phyloP scores from a whole-genome alignment of 2,888 invertebrate genomes.

The Dinocampus coccinellae region DNA sequence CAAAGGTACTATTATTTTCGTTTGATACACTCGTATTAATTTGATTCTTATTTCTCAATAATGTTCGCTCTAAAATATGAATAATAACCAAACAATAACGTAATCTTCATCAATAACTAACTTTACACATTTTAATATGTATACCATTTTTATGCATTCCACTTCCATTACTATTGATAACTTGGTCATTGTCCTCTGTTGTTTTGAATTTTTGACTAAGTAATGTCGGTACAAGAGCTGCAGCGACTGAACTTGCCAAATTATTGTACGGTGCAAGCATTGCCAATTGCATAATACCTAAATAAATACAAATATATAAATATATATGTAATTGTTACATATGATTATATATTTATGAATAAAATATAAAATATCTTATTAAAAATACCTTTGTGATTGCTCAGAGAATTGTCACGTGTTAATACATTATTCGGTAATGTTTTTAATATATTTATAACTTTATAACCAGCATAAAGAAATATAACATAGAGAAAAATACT shows the following conservation, averaged over 20 bases:
- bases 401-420: slow-evolving; percentile 64
- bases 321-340: neutral
- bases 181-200: slow-evolving; percentile 68
- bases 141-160: slow-evolving; percentile 45
- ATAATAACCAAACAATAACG: neutral
- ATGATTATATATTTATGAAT: no score
- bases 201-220: slow-evolving; percentile 65
- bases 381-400: slow-evolving; percentile 67
- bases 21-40: slow-evolving; percentile 5
- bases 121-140: no score
- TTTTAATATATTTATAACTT: slow-evolving; percentile 68
- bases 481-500: slow-evolving; percentile 71
- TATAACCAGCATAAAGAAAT: slow-evolving; percentile 73
- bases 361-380: slow-evolving; percentile 12
- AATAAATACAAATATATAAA: slow-evolving; percentile 20
- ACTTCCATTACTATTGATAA: slow-evolving; percentile 55
- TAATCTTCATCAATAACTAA: no score
- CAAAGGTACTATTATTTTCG: slow-evolving; percentile 15
- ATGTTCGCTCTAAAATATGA: slow-evolving; percentile 32
- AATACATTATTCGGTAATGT: slow-evolving; percentile 69
- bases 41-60: slow-evolving; percentile 34
- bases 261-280: slow-evolving; percentile 73
- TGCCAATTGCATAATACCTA: slow-evolving; percentile 71
- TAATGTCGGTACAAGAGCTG: slow-evolving; percentile 71
- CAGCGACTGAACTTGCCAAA: slow-evolving; percentile 71